These are phyloP conservation scores for Pluvialis apricaria DNA, from an alignment of 2,113 vertebrate genomes.

Conservation along the genomic window DNA sequence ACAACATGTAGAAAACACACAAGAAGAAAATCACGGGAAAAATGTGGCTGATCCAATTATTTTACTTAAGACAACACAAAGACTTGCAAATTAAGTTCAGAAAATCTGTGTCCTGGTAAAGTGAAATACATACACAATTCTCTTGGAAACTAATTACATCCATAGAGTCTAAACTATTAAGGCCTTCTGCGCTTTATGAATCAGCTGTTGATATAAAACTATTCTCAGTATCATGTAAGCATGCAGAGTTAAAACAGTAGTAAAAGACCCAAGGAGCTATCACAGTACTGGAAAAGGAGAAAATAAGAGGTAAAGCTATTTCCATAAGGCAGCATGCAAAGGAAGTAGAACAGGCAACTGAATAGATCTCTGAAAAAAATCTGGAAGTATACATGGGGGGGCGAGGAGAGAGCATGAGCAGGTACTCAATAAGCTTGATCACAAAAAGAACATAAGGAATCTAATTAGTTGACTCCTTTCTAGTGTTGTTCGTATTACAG, in stretches of 20 bases:
- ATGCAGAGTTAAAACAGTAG: neutral
- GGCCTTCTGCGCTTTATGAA: neutral
- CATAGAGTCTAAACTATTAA: neutral
- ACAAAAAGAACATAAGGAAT: neutral
- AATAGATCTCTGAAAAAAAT: neutral
- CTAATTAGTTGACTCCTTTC: neutral
- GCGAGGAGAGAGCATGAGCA: neutral
- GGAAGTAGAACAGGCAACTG: neutral
- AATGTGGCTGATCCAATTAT: neutral
- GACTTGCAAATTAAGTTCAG: neutral
- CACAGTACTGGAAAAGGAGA: neutral
- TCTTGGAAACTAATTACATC: neutral
- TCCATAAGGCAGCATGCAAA: neutral
- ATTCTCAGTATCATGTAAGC: neutral
- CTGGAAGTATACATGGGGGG: neutral
- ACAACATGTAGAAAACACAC: neutral
- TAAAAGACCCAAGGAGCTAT: neutral
- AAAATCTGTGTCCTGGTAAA: neutral
- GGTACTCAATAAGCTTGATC: neutral
- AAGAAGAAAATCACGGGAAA: neutral
- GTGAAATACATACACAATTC: neutral
- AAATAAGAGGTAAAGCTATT: neutral
- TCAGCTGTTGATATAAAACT: neutral
- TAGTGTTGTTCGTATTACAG: neutral
- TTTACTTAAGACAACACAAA: neutral